Percentiles rank a stretch among this genome's conserved stretches.
Evolutionary conservation across 2,797 vertebrate species (phyloP).

Genomic region (Dryobates pubescens): DNA sequence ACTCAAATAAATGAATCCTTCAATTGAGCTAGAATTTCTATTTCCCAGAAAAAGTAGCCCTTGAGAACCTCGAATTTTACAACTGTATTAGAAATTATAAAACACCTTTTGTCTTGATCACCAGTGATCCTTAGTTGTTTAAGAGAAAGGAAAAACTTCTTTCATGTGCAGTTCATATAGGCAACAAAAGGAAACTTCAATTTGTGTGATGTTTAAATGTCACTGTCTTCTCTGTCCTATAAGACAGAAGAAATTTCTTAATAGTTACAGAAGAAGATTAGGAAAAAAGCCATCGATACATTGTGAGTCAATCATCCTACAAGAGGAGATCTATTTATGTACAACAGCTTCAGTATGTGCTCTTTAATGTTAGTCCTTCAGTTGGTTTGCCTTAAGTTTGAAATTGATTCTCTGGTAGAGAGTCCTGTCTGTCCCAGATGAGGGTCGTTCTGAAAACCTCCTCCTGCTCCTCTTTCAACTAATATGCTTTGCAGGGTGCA

Average conservation of each 20-base stretch:
- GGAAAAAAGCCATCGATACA: neutral
- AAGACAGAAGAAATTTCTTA: too few species aligned
- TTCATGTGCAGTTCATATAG: neutral
- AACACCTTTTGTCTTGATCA: neutral
- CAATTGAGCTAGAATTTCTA: neutral
- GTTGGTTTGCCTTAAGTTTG: neutral
- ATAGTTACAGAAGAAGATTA: neutral
- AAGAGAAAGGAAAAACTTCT: neutral
- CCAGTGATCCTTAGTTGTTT: neutral
- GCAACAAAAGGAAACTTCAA: neutral
- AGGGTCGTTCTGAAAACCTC: neutral
- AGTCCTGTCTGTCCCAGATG: neutral
- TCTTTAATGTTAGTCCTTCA: neutral
- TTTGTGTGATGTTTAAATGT: too few species aligned
- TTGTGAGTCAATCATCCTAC: neutral
- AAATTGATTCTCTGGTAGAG: neutral
- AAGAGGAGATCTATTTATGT: neutral
- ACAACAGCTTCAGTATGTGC: neutral
- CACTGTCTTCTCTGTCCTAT: too few species aligned
- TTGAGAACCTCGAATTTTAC: neutral
- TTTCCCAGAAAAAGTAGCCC: neutral
- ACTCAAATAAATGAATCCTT: neutral
- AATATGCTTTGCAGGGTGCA: neutral
- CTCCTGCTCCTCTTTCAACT: neutral
- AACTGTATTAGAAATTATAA: neutral